A percentile compares a stretch with the other conserved stretches of the same genome.
Conservation (phyloP, 1,140 invertebrate species). For the Oncopeltus fasciatus region DNA sequence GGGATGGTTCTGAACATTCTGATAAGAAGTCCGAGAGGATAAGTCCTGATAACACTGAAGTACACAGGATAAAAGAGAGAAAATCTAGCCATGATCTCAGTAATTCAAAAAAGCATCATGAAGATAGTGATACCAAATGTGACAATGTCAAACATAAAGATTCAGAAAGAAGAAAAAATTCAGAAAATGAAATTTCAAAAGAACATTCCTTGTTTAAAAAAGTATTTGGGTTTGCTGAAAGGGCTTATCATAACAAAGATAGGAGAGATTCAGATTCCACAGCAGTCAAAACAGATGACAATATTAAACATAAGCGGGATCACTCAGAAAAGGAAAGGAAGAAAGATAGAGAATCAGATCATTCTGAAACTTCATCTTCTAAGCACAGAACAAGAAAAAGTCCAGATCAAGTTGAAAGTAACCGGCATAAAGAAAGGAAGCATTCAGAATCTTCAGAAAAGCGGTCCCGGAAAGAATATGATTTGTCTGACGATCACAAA, state of each 20-base stretch:
- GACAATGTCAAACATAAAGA: conserved; percentile 19
- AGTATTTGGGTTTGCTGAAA: conserved; percentile 19
- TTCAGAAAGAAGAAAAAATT: conserved; percentile 16
- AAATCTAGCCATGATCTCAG: background rate
- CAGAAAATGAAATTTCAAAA: conserved; percentile 19
- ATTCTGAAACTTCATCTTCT: conserved; percentile 1
- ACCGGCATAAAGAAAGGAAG: conserved; percentile 19
- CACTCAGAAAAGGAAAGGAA: conserved; percentile 15
- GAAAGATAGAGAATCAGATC: conserved; percentile 11
- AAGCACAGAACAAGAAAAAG: conserved; percentile 17
- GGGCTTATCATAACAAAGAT: conserved; percentile 8
- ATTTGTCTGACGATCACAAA: conserved; percentile 24
- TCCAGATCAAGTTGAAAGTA: conserved; percentile 16
- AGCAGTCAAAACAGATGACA: conserved; percentile 14
- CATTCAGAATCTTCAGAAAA: conserved; percentile 15
- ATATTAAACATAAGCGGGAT: conserved; percentile 14
- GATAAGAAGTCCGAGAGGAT: conserved; percentile 10
- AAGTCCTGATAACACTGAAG: background rate
- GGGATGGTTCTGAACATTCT: conserved; percentile 13
- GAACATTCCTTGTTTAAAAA: conserved; percentile 20
- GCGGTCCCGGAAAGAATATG: conserved; percentile 17
- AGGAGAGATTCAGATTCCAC: conserved; percentile 3
- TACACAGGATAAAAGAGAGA: conserved; percentile 12
- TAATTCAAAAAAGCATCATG: conserved; percentile 3
- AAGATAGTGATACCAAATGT: conserved; percentile 11